Evolutionary conservation across 2,113 vertebrate species (phyloP).

Genomic region (Hippocampus comes): DNA sequence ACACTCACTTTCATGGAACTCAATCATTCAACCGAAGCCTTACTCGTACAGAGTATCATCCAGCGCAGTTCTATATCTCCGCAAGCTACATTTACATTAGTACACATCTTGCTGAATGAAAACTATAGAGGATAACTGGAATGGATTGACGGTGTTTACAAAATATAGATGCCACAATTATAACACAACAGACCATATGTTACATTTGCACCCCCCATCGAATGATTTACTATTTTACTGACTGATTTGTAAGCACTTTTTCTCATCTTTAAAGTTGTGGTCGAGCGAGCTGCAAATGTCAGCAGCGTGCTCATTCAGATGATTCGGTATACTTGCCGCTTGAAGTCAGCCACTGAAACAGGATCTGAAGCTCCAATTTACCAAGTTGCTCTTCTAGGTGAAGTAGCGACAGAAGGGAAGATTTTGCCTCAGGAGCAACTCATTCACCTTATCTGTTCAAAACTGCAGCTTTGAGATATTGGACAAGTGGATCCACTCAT

Average conservation of each 20-base stretch:
- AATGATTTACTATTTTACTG: neutral
- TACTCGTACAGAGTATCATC: no score
- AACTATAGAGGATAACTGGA: no score
- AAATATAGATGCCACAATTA: no score
- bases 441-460: constrained; percentile 15
- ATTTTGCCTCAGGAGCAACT: constrained; percentile 11
- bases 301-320: constrained; percentile 15
- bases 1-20: no score
- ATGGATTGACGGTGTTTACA: no score
- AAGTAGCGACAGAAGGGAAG: neutral
- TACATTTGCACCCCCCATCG: no score
- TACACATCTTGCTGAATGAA: no score
- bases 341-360: constrained; percentile 9
- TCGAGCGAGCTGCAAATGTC: neutral
- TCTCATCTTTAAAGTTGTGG: neutral
- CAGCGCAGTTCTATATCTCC: no score
- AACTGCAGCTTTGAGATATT: constrained; percentile 24
- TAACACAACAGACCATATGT: no score
- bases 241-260: neutral
- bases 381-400: neutral
- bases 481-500: constrained; percentile 26
- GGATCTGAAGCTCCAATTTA: neutral
- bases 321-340: constrained; percentile 5
- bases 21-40: no score
- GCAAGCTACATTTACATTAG: no score